Percentiles rank a stretch among this genome's conserved stretches.
Evolutionary conservation across 2,888 invertebrate genomes (phyloP).

Genomic region (Drosophila paramelanica): DNA sequence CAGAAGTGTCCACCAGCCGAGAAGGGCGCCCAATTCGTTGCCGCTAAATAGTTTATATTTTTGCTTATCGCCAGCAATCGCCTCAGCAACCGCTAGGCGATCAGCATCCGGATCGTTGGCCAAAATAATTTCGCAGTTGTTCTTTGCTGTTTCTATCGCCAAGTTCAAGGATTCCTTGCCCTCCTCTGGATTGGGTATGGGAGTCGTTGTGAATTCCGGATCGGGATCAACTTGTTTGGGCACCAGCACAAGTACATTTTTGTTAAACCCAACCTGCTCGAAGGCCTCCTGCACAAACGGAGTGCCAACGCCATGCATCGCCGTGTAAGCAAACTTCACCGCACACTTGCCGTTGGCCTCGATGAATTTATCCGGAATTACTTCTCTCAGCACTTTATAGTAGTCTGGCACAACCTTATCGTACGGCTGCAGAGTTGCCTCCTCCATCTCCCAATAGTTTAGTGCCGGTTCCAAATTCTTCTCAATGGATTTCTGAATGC

Average conservation of each 20-base stretch:
- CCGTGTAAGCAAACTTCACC: constrained; percentile 93
- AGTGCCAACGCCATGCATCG: constrained; percentile 99
- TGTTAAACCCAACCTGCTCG: constrained; percentile 87
- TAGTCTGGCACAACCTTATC: constrained; percentile 89
- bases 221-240: constrained; percentile 93
- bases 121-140: constrained; percentile 90
- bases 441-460: constrained; percentile 90
- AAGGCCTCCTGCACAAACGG: constrained; percentile 91
- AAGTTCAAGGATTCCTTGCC: constrained; percentile 92
- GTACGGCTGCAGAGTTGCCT: constrained; percentile 88
- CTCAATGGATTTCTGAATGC: constrained; percentile 92
- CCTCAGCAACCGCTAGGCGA: constrained; percentile 96
- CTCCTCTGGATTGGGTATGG: constrained; percentile 99
- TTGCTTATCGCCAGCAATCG: constrained; percentile 84
- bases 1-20: constrained; percentile 96
- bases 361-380: constrained; percentile 86
- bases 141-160: constrained; percentile 91
- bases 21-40: constrained; percentile 96
- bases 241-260: constrained; percentile 86
- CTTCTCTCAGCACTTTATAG: constrained; percentile 87
- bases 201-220: constrained; percentile 98
- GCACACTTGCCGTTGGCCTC: constrained; percentile 86
- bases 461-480: constrained; percentile 91
- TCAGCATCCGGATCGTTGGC: constrained; percentile 99
- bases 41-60: constrained; percentile 89